phyloP scores from a whole-genome alignment of 2,888 invertebrate species.

The Steinernema scapterisci region DNA sequence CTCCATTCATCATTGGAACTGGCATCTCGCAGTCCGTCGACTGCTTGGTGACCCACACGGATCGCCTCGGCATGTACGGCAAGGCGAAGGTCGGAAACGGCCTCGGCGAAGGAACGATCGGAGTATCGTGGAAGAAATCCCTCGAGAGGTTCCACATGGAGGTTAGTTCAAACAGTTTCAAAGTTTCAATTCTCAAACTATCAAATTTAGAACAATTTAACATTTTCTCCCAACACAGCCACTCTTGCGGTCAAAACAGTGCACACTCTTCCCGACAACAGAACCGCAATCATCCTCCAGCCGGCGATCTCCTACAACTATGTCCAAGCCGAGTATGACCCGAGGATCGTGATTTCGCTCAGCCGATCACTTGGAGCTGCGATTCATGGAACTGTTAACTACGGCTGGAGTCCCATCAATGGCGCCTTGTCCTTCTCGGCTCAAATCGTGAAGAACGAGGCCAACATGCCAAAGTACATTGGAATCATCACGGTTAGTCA shows the following conservation, averaged over 20 bases:
- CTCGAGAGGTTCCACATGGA: constrained; percentile 51
- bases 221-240: constrained; percentile 50
- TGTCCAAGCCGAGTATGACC: too few species aligned
- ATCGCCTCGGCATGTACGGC: constrained; percentile 60
- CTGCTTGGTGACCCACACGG: constrained; percentile 53
- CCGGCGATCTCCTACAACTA: constrained; percentile 57
- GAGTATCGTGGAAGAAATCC: constrained; percentile 58
- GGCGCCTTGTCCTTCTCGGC: constrained; percentile 49
- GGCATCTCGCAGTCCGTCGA: constrained; percentile 60
- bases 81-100: constrained; percentile 60
- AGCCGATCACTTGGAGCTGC: constrained; percentile 54
- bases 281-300: constrained; percentile 57
- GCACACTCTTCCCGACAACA: constrained; percentile 42
- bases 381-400: constrained; percentile 60
- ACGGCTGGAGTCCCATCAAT: constrained; percentile 28
- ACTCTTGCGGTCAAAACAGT: constrained; percentile 44
- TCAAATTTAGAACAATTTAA: not conserved
- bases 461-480: constrained; percentile 62
- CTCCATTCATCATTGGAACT: constrained; percentile 57
- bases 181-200: constrained; percentile 13
- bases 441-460: constrained; percentile 61
- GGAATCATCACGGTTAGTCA: constrained; percentile 55
- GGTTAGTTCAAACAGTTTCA: constrained; percentile 37
- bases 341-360: constrained; percentile 24
- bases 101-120: constrained; percentile 59